phyloP scores from a whole-genome alignment of 2,888 invertebrate species.

The Aquatica leii region DNA sequence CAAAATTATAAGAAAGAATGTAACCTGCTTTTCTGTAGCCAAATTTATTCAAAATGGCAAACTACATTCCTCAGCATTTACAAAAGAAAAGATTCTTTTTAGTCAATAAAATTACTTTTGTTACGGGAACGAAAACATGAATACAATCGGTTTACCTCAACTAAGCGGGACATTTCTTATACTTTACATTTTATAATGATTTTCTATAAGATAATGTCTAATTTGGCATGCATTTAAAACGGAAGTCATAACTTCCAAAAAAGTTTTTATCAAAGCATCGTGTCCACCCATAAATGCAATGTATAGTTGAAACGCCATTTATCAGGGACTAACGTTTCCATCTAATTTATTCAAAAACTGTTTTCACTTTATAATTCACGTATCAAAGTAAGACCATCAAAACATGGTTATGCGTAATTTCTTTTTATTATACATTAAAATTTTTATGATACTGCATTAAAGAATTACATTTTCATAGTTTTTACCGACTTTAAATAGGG shows the following conservation, averaged over 20 bases:
- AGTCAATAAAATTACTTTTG: constrained; percentile 12
- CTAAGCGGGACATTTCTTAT: background rate
- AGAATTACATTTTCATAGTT: no score
- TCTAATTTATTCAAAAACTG: constrained; percentile 3
- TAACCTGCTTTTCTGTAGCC: constrained; percentile 31
- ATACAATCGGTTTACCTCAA: constrained; percentile 5
- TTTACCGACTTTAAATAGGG: no score
- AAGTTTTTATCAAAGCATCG: background rate
- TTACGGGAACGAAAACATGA: constrained; percentile 15
- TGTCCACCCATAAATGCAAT: background rate
- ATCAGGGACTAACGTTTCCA: background rate
- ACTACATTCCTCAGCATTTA: constrained; percentile 12
- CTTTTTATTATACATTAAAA: no score
- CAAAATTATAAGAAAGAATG: constrained; percentile 27
- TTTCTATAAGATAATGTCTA: background rate
- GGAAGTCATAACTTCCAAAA: constrained; percentile 4
- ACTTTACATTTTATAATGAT: background rate
- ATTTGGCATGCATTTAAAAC: background rate
- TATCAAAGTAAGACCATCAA: no score
- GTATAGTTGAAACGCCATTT: background rate
- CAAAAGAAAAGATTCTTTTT: constrained; percentile 25
- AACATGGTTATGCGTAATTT: no score
- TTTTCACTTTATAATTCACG: no score
- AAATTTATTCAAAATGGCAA: constrained; percentile 33
- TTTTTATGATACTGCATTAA: no score